A percentile compares a stretch with the other conserved stretches of the same genome.
Conservation (phyloP, 2,113 vertebrate species). For the Plestiodon gilberti region DNA sequence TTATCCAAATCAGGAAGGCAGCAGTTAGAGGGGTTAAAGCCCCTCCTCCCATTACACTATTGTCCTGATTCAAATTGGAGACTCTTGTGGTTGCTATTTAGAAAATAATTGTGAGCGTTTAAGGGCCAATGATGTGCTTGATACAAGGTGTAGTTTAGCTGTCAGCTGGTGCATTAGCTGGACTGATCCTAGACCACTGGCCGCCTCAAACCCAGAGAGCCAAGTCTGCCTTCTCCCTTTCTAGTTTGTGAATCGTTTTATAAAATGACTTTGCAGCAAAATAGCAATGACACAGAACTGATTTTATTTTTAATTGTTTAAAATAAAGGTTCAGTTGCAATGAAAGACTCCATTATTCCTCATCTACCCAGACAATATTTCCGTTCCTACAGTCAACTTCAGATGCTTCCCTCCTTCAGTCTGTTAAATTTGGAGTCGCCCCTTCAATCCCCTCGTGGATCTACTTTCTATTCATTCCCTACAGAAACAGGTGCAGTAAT, state of each 20-base stretch:
- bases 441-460: conserved; percentile 71
- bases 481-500: conserved; percentile 76
- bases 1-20: too few species aligned
- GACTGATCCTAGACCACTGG: background rate
- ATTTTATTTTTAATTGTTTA: conserved; percentile 60
- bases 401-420: conserved; percentile 72
- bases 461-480: conserved; percentile 68
- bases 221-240: background rate
- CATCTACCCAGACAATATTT: conserved; percentile 78
- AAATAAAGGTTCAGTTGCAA: conserved; percentile 85
- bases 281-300: conserved; percentile 15
- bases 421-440: conserved; percentile 77
- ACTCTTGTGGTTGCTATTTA: too few species aligned
- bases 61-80: too few species aligned
- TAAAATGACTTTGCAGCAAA: background rate
- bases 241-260: background rate
- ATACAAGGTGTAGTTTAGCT: too few species aligned
- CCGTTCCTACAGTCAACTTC: conserved; percentile 80
- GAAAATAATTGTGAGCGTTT: too few species aligned
- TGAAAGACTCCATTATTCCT: conserved; percentile 86
- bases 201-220: background rate
- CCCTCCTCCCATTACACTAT: too few species aligned
- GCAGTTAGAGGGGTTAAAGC: too few species aligned
- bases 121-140: too few species aligned
- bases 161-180: too few species aligned